Percentiles rank a stretch among this genome's conserved stretches.
phyloP scores from a whole-genome alignment of 2,888 invertebrate species.

The Eupithecia inturbata region DNA sequence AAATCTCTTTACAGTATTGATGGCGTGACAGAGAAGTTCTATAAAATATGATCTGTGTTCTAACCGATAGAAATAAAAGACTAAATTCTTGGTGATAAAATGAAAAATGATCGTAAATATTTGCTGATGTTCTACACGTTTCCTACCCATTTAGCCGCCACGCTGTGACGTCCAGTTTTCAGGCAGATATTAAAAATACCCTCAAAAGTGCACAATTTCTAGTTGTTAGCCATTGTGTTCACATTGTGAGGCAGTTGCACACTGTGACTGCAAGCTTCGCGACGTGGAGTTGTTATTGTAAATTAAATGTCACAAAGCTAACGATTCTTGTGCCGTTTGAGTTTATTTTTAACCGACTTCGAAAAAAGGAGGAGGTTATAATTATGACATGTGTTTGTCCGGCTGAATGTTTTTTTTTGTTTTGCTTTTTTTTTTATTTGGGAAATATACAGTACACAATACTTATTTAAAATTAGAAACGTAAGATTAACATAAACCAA shows the following conservation, averaged over 20 bases:
- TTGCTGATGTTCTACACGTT: slow-evolving; percentile 64
- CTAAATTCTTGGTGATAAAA: slow-evolving; percentile 20
- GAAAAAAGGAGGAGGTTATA: too few relatives aligned
- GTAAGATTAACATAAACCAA: too few relatives aligned
- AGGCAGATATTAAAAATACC: slow-evolving; percentile 65
- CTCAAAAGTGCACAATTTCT: slow-evolving; percentile 57
- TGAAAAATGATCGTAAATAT: slow-evolving; percentile 43
- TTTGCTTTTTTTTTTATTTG: too few relatives aligned
- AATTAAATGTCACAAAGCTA: not conserved
- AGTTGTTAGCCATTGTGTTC: slow-evolving; percentile 58
- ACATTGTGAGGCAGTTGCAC: slow-evolving; percentile 21
- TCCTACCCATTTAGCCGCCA: slow-evolving; percentile 46
- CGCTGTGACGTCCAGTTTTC: slow-evolving; percentile 58
- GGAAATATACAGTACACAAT: too few relatives aligned
- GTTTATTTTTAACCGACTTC: too few relatives aligned
- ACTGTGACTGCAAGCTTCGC: not conserved
- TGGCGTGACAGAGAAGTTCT: too few relatives aligned
- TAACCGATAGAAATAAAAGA: not conserved
- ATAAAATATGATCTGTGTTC: too few relatives aligned
- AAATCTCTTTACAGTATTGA: too few relatives aligned
- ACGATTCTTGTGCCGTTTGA: too few relatives aligned
- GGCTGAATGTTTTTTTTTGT: too few relatives aligned
- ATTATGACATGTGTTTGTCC: too few relatives aligned
- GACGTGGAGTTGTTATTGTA: not conserved
- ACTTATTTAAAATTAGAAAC: too few relatives aligned